These are phyloP conservation scores for Xylota segnis DNA, from an alignment of 2,888 invertebrate species.

Conservation along the genomic window DNA sequence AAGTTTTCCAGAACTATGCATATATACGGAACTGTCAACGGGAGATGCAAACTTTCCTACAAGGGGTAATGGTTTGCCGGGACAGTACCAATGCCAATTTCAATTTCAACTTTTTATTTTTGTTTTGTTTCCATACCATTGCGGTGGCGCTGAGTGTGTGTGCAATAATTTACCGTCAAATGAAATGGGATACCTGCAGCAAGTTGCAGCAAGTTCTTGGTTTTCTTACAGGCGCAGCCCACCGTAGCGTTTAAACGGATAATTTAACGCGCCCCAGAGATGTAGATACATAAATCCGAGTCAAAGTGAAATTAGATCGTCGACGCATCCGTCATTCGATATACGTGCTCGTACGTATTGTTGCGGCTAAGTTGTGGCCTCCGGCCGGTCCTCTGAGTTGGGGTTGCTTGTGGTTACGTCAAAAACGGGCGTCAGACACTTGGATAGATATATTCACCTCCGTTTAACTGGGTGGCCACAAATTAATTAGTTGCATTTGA, in stretches of 20 bases:
- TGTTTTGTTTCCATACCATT: not conserved
- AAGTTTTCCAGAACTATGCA: slow-evolving; percentile 37
- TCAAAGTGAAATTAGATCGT: slow-evolving; percentile 46
- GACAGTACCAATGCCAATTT: slow-evolving; percentile 1
- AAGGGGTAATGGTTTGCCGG: slow-evolving; percentile 4
- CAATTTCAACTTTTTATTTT: no score
- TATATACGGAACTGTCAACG: slow-evolving; percentile 10
- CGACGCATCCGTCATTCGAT: slow-evolving; percentile 54
- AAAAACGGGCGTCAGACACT: not conserved
- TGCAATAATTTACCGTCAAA: slow-evolving; percentile 9
- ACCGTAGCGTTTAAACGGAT: slow-evolving; percentile 56
- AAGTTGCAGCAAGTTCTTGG: slow-evolving; percentile 23
- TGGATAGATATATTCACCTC: not conserved
- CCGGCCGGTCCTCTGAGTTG: not conserved
- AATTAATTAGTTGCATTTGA: slow-evolving; percentile 52
- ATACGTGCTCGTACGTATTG: no score
- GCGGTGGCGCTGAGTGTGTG: not conserved
- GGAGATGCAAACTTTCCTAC: slow-evolving; percentile 10
- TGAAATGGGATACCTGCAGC: slow-evolving; percentile 11
- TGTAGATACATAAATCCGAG: not conserved
- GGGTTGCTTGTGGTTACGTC: slow-evolving; percentile 19
- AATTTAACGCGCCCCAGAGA: slow-evolving; percentile 46
- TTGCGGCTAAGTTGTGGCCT: slow-evolving; percentile 6
- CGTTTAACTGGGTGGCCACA: slow-evolving; percentile 26
- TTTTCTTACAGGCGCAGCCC: slow-evolving; percentile 9